Base-by-base conservation (phyloP, 2,888 invertebrate genomes). In the Perizoma affinitatum region DNA sequence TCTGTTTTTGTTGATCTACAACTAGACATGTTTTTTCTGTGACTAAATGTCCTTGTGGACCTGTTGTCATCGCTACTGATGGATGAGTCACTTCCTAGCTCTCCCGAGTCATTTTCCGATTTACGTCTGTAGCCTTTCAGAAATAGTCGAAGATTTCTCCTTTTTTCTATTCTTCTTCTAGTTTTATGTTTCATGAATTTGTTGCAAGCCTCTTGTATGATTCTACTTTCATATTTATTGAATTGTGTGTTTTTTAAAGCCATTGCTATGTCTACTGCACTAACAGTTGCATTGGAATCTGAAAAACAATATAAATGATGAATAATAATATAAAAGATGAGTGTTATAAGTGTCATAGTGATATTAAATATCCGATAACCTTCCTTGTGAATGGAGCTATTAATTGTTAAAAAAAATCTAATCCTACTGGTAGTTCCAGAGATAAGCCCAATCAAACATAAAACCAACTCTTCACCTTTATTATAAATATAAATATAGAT, bases 81-180 rank as follows among this genome's bases (percentile, higher is more conserved):
- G 5, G 90, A 87, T 33, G 89, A 89, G 66, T 85, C 77, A 76
- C 88, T 87, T 10, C 78, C 88, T 65, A 76, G 78, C 9, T 87
- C 87, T 5, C 84, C 87, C 0, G 88, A 89, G 62, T 88, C 87
- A 71, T 82, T 75, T 0, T 81, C 80, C 41, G 79, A 81, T 69
- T 68, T 79, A 36, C 74, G 72, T 59, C 73, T 71, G 5, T 66
- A 68, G n/a, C 72, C 68, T 72, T 82, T 87, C 0, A 80, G 43
- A 63, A 79, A 80, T 33, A 72, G 55, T 42, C 75, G 79, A 22
- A 73, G 67, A 38, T 84, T 86, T 49, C 83, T 73, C 55, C 82
- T 76, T 55, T 83, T 87, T 48, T 82, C 79, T 67, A 83, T 71
- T 72, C 76, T 82, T 67, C 74, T 82, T 41, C 81, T 72, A 9